phyloP scores from a whole-genome alignment of 2,797 vertebrate species.

The Periophthalmus magnuspinnatus region DNA sequence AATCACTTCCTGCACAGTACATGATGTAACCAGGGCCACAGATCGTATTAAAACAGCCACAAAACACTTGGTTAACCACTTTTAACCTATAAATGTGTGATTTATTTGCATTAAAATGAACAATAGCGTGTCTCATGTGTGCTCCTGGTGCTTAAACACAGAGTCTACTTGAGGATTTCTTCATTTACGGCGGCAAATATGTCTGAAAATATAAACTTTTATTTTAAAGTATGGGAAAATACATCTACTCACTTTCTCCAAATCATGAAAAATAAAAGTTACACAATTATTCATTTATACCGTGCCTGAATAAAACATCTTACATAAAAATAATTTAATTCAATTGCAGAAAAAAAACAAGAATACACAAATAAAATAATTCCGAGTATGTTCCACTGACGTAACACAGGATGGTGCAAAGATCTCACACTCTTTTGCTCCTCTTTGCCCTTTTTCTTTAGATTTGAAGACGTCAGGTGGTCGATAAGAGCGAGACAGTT shows the following conservation, averaged over 20 bases:
- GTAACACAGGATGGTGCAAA: background rate
- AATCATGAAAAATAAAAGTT: too few relatives aligned
- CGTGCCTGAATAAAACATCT: too few relatives aligned
- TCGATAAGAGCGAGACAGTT: conserved; percentile 26
- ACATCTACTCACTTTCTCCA: too few relatives aligned
- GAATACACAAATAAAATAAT: background rate
- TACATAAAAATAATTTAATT: too few relatives aligned
- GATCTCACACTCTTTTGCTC: conserved; percentile 5
- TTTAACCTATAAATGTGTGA: conserved; percentile 32
- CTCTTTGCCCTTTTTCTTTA: conserved; percentile 16
- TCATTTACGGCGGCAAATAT: conserved; percentile 41
- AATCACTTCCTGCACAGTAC: conserved; percentile 44
- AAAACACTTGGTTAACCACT: conserved; percentile 11
- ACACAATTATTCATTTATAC: too few relatives aligned
- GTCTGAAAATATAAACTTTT: too few relatives aligned
- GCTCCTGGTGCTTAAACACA: too few relatives aligned
- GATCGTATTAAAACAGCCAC: conserved; percentile 69
- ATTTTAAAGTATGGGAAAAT: too few relatives aligned
- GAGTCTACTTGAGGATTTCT: conserved; percentile 20
- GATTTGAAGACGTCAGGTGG: conserved; percentile 12
- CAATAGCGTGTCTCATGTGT: too few relatives aligned
- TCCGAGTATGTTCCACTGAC: conserved; percentile 2
- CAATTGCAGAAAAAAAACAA: too few relatives aligned
- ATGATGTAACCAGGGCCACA: conserved; percentile 76
- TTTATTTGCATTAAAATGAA: too few relatives aligned